phyloP scores from a whole-genome alignment of 2,888 invertebrate species.

The Heliconius aoede region DNA sequence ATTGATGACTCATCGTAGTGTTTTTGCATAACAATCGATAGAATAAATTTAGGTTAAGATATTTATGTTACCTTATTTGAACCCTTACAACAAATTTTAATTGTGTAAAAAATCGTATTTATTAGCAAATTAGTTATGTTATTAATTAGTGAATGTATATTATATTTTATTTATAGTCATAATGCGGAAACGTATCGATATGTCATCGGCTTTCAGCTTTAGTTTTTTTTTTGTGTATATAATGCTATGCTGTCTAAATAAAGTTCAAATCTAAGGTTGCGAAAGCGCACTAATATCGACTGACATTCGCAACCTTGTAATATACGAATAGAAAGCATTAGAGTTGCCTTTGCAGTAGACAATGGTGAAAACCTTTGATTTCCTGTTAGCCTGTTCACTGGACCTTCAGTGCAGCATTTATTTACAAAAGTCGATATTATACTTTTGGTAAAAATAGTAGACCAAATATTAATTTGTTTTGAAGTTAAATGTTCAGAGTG shows the following conservation, averaged over 20 bases:
- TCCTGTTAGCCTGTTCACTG: slow-evolving; percentile 58
- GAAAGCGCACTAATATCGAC: slow-evolving; percentile 74
- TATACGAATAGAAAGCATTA: slow-evolving; percentile 76
- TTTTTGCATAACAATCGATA: slow-evolving; percentile 84
- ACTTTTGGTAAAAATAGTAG: not conserved
- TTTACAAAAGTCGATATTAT: not conserved
- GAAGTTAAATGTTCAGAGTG: slow-evolving; percentile 32
- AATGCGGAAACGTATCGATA: slow-evolving; percentile 77
- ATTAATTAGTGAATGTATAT: slow-evolving; percentile 61
- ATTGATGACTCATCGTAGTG: slow-evolving; percentile 71
- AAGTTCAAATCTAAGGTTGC: slow-evolving; percentile 73
- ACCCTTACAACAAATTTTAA: slow-evolving; percentile 68
- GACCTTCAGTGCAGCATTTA: slow-evolving; percentile 26
- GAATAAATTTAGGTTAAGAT: slow-evolving; percentile 82
- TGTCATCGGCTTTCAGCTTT: slow-evolving; percentile 73
- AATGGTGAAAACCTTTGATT: slow-evolving; percentile 69
- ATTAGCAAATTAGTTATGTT: slow-evolving; percentile 24
- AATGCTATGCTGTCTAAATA: slow-evolving; percentile 65
- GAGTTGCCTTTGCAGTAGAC: slow-evolving; percentile 65
- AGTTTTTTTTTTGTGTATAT: slow-evolving; percentile 68
- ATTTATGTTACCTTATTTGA: slow-evolving; percentile 73
- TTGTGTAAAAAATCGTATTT: slow-evolving; percentile 47
- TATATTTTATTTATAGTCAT: slow-evolving; percentile 78
- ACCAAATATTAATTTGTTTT: not conserved
- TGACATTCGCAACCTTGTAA: slow-evolving; percentile 78